Evolutionary conservation across 2,113 vertebrate species (phyloP).

Genomic region (Psittacula cyanocephala): DNA sequence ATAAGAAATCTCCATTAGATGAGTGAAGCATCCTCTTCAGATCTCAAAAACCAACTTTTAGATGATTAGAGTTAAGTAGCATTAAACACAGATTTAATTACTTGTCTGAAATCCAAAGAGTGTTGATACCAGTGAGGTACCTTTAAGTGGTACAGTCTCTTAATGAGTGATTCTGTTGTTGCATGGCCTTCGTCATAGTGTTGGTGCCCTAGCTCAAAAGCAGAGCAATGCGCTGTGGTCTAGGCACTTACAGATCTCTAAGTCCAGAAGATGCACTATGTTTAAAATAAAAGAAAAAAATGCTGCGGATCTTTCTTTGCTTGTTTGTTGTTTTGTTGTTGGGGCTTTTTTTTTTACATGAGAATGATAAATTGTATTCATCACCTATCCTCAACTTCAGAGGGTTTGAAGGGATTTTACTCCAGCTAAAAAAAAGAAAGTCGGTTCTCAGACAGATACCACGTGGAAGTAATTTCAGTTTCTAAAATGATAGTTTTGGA

Average conservation of each 20-base stretch:
- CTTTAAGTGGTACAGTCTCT: background rate
- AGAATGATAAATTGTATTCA: background rate
- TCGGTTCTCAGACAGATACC: background rate
- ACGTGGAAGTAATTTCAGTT: background rate
- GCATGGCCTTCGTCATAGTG: background rate
- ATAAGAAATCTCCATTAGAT: background rate
- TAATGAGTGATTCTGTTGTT: background rate
- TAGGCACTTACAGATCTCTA: background rate
- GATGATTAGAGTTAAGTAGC: background rate
- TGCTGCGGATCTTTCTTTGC: background rate
- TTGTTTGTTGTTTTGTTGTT: background rate
- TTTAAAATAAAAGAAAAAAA: background rate
- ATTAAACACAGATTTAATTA: background rate
- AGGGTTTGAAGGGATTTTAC: background rate
- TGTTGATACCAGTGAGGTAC: no score
- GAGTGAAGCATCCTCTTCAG: background rate
- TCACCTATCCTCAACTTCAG: background rate
- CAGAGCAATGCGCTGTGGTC: background rate
- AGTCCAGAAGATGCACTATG: background rate
- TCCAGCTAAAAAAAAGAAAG: background rate
- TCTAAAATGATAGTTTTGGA: background rate
- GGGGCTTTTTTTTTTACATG: background rate
- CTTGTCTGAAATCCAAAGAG: background rate
- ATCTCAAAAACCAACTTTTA: background rate
- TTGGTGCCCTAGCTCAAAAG: background rate